A percentile compares a stretch with the other conserved stretches of the same genome.
Evolutionary conservation across 2,888 invertebrate species (phyloP).

Genomic region (Phalangium opilio): DNA sequence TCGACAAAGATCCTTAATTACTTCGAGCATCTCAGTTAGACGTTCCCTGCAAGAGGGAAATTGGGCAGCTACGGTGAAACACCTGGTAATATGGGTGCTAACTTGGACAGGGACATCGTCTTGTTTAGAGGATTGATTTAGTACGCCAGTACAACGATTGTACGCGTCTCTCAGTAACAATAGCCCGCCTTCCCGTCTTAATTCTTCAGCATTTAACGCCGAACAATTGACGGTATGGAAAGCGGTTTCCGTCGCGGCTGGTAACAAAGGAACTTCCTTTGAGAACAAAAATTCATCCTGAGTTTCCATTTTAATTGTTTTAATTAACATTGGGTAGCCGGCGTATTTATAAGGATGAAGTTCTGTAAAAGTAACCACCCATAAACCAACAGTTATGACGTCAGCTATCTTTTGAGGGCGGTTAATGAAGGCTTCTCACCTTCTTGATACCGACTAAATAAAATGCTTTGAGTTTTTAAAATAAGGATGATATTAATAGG

Average conservation of each 20-base stretch:
- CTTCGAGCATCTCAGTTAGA: constrained; percentile 62
- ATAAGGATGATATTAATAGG: constrained; percentile 86
- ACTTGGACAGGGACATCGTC: constrained; percentile 73
- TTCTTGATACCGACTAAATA: constrained; percentile 76
- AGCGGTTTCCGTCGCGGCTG: constrained; percentile 83
- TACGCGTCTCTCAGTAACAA: constrained; percentile 74
- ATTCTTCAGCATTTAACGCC: constrained; percentile 91
- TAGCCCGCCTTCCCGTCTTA: constrained; percentile 81
- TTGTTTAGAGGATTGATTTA: constrained; percentile 59
- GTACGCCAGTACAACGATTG: constrained; percentile 79
- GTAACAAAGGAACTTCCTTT: constrained; percentile 55
- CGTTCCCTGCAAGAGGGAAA: constrained; percentile 79
- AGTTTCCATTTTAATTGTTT: constrained; percentile 85
- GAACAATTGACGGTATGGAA: constrained; percentile 94
- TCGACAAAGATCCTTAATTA: constrained; percentile 70
- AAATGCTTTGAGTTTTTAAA: constrained; percentile 79
- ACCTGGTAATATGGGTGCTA: constrained; percentile 75
- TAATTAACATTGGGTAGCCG: constrained; percentile 91
- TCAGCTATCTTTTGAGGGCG: no score
- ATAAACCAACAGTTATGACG: no score
- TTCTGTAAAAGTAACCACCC: constrained; percentile 43
- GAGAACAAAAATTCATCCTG: constrained; percentile 84
- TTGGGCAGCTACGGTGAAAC: constrained; percentile 87
- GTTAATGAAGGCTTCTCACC: constrained; percentile 38
- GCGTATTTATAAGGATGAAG: constrained; percentile 95